Evolutionary conservation across 2,113 vertebrate genomes (phyloP).

Genomic region (Alligator mississippiensis): DNA sequence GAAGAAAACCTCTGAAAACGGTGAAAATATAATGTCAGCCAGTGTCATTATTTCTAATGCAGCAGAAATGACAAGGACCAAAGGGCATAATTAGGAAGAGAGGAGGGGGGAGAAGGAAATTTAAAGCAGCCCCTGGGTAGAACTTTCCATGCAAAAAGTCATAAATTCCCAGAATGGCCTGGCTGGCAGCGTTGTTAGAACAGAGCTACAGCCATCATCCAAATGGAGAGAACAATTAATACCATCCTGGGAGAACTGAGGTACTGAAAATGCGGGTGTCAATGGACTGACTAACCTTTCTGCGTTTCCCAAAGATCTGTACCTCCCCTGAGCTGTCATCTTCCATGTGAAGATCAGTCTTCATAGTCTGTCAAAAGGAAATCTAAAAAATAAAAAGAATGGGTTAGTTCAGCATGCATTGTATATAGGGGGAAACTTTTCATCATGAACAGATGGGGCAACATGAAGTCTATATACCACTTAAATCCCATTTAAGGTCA

Average conservation of each 20-base stretch:
- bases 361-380: background rate
- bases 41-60: background rate
- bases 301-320: background rate
- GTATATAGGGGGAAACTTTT: background rate
- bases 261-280: background rate
- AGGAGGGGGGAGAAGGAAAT: background rate
- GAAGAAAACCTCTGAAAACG: background rate
- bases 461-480: background rate
- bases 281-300: background rate
- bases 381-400: rapidly evolving
- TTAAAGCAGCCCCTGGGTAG: background rate
- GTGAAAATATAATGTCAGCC: background rate
- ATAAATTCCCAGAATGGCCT: background rate
- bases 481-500: rapidly evolving
- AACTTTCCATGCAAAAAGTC: background rate
- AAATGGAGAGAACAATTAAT: background rate
- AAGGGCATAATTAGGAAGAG: background rate
- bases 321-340: rapidly evolving
- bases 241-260: background rate
- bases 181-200: background rate
- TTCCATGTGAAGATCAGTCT: background rate
- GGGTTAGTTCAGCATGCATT: rapidly evolving
- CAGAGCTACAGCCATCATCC: background rate
- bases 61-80: background rate
- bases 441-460: rapidly evolving